Base-by-base conservation (phyloP, 2,797 vertebrate species). In the Agapornis canus region DNA sequence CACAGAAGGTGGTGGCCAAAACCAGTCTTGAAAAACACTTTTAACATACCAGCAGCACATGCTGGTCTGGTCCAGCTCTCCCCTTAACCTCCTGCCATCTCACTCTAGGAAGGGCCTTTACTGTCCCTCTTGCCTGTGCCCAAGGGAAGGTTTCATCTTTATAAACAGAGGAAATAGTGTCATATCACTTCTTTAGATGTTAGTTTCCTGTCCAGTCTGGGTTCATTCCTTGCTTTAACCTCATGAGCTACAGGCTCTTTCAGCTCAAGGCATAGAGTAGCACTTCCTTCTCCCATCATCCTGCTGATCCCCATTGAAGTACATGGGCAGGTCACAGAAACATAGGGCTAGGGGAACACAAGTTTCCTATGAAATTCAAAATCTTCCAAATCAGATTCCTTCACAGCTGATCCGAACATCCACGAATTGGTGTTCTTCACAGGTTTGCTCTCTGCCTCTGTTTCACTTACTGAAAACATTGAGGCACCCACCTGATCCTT, bases 271-370 rank as follows among this genome's bases (percentile, higher is more conserved):
- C 18, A 18, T 4, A 32, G 76, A 21, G 49, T 23, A 56, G 40
- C 45, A 4, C 32, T 37, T 29, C n/a, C n/a, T 72, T 73, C 40
- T 70, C 13, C 26, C 31, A 6, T 20, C 17, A 3, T 71, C 68
- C 59, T 26, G 3, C 12, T 20, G 26, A 17, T 51, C 43, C 42
- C 0, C 1, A 23, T 7, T 11, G 13, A 72, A 60, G 22, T 13
- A 6, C 0, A 0, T 35, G 49, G 26, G 23, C 59, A 39, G 42
- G 22, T 47, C 9, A 0, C 18, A 17, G 14, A 40, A 5, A 63
- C 11, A 10, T 1, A 1, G 7, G 66, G 49, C 39, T 43, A 48
- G 8, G 14, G 76, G 27, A 88, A 20, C 32, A 17, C 26, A 29
- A 37, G 9, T 35, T 42, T 80, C 82, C 32, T 68, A 5, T 64